These are phyloP conservation scores for cat (Felis catus) DNA, from an alignment of 2,113 vertebrate species.

Conservation along the genomic window F.catus_Fca126_mat1.0 CM031419.1:216637001-216637500, in stretches of 20 bases:
- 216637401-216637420: too few species aligned
- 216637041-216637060: too few species aligned
- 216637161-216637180: rapidly evolving
- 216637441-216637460: rapidly evolving
- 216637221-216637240: rapidly evolving
- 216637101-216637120: not conserved
- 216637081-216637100: not conserved
- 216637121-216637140: not conserved
- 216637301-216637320: not conserved
- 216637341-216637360: not conserved
- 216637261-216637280: not conserved
- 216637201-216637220: not conserved
- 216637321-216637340: rapidly evolving
- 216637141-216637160: rapidly evolving
- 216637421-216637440: not conserved
- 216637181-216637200: not conserved
- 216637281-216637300: not conserved
- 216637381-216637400: rapidly evolving
- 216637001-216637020: rapidly evolving
- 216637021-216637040: not conserved
- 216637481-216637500: rapidly evolving
- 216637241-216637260: not conserved
- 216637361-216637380: not conserved
- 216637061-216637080: rapidly evolving
- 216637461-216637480: rapidly evolving